A percentile compares a stretch with the other conserved stretches of the same genome.
Evolutionary conservation across 2,797 vertebrate genomes (phyloP).

Genomic region (Spondyliosoma cantharus): DNA sequence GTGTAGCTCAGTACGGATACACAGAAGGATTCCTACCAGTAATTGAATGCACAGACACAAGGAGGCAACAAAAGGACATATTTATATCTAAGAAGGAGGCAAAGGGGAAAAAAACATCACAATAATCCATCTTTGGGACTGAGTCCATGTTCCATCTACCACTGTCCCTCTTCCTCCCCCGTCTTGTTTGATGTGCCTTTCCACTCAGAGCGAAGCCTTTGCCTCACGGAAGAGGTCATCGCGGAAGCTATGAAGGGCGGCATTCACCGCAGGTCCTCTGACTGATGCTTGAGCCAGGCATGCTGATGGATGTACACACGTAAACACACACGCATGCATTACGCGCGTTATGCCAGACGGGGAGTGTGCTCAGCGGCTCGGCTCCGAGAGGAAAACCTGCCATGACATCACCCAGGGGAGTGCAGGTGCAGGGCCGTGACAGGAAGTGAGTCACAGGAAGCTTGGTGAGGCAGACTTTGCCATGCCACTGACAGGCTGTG

Average conservation of each 20-base stretch:
- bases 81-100: slow-evolving; percentile 27
- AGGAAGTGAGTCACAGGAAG: slow-evolving; percentile 89
- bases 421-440: slow-evolving; percentile 85
- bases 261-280: slow-evolving; percentile 65
- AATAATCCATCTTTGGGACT: slow-evolving; percentile 49
- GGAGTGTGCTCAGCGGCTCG: slow-evolving; percentile 63
- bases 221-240: slow-evolving; percentile 69
- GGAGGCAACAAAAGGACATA: slow-evolving; percentile 50
- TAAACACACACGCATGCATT: slow-evolving; percentile 62
- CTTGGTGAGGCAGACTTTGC: slow-evolving; percentile 82
- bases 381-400: slow-evolving; percentile 82
- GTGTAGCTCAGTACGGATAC: slow-evolving; percentile 49
- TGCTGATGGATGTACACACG: slow-evolving; percentile 71
- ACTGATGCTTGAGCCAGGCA: slow-evolving; percentile 74
- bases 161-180: slow-evolving; percentile 41
- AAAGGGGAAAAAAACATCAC: slow-evolving; percentile 33
- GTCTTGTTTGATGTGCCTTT: slow-evolving; percentile 63
- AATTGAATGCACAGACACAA: slow-evolving; percentile 52
- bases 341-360: slow-evolving; percentile 65
- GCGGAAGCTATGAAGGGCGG: slow-evolving; percentile 66
- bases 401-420: slow-evolving; percentile 86
- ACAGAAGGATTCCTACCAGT: slow-evolving; percentile 31
- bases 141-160: slow-evolving; percentile 57
- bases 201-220: slow-evolving; percentile 43
- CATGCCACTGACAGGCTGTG: slow-evolving; percentile 78